Evolutionary conservation across 2,797 vertebrate species (phyloP).

Genomic region (Aldrovandia affinis): DNA sequence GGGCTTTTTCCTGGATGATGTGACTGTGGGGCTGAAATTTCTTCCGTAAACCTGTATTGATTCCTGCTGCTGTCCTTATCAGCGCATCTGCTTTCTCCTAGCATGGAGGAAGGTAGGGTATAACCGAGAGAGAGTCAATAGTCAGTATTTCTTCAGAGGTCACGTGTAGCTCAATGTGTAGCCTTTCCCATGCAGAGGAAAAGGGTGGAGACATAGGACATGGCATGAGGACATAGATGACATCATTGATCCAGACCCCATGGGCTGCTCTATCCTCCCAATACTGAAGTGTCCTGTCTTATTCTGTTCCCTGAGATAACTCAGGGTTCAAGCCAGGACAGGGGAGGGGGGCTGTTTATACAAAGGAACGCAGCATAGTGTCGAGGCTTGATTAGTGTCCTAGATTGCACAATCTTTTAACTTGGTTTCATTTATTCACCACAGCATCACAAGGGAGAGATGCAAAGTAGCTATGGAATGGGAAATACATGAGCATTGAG

Average conservation of each 20-base stretch:
- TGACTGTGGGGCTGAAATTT: constrained; percentile 13
- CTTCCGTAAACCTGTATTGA: constrained; percentile 16
- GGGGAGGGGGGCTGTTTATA: background rate
- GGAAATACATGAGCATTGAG: background rate
- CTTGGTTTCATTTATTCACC: background rate
- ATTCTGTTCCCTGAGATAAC: background rate
- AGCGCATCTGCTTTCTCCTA: constrained; percentile 1
- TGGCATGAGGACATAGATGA: background rate
- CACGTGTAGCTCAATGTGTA: background rate
- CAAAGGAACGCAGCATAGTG: background rate
- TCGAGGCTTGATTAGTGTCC: background rate
- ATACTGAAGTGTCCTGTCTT: background rate
- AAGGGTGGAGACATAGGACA: background rate
- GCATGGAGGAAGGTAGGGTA: background rate
- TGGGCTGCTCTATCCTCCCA: background rate
- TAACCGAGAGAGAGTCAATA: background rate
- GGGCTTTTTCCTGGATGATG: background rate
- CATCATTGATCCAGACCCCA: background rate
- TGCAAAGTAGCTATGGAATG: background rate
- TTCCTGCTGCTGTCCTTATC: constrained; percentile 8
- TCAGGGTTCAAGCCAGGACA: background rate
- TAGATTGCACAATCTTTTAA: background rate
- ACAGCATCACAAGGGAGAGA: constrained; percentile 20
- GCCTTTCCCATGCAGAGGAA: background rate
- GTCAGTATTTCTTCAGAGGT: background rate